A percentile compares a stretch with the other conserved stretches of the same genome.
Evolutionary conservation across 2,888 invertebrate species (phyloP).

Genomic region (Sesia apiformis): DNA sequence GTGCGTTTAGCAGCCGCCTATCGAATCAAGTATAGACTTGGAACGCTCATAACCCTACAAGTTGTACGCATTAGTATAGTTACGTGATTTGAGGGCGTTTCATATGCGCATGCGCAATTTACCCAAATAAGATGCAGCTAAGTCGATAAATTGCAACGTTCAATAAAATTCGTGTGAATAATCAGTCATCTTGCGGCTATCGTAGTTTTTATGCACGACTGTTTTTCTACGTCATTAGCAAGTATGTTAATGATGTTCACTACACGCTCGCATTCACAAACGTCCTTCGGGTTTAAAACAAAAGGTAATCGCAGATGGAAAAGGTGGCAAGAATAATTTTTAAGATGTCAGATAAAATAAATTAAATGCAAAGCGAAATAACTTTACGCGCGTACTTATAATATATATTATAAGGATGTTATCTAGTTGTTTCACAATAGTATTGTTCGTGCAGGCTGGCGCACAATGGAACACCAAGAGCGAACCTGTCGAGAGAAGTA

Average conservation of each 20-base stretch:
- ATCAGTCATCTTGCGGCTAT: not conserved
- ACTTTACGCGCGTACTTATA: not conserved
- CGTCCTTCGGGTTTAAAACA: too few relatives aligned
- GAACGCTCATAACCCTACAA: slow-evolving; percentile 23
- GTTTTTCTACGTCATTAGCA: not conserved
- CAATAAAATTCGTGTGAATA: not conserved
- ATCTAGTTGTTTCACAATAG: slow-evolving; percentile 65
- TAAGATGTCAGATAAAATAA: not conserved
- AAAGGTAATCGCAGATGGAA: too few relatives aligned
- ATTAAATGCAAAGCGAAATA: not conserved
- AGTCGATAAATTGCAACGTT: not conserved
- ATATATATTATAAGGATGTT: slow-evolving; percentile 36
- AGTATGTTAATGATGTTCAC: too few relatives aligned
- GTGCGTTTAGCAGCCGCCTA: slow-evolving; percentile 46
- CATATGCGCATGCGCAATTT: not conserved
- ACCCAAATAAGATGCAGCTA: slow-evolving; percentile 11
- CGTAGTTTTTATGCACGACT: not conserved
- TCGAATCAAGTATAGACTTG: slow-evolving; percentile 44
- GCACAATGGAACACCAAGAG: slow-evolving; percentile 68
- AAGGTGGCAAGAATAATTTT: not conserved
- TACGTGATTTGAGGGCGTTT: slow-evolving; percentile 14
- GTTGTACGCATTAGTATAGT: slow-evolving; percentile 31
- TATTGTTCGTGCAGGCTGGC: slow-evolving; percentile 54
- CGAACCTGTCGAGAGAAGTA: slow-evolving; percentile 62
- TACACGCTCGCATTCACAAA: too few relatives aligned